A percentile compares a stretch with the other conserved stretches of the same genome.
Evolutionary conservation across 1,140 invertebrate species (phyloP).

Genomic region (Drosophila tropicalis): DNA sequence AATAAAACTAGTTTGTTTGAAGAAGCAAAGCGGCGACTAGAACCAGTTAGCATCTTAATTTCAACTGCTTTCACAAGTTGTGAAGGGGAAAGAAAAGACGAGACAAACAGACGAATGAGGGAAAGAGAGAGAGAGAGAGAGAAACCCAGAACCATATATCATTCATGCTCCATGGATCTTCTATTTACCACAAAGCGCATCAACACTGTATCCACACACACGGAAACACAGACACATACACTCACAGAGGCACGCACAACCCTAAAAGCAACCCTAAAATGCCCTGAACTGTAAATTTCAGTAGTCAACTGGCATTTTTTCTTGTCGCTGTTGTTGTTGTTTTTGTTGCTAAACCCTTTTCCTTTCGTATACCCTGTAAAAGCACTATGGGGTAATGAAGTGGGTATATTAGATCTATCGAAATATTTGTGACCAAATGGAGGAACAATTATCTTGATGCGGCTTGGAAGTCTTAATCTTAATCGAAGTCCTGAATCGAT

Average conservation of each 20-base stretch:
- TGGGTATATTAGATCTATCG: not conserved
- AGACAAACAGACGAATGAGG: not conserved
- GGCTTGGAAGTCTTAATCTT: no score
- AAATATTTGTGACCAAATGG: no score
- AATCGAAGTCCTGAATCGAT: no score
- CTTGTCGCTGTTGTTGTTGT: not conserved
- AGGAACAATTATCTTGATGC: no score
- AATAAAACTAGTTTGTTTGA: conserved; percentile 10
- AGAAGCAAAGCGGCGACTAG: not conserved
- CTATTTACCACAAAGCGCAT: conserved; percentile 15
- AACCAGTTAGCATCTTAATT: conserved; percentile 22
- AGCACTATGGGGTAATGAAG: not conserved
- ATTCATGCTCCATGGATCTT: conserved; percentile 6
- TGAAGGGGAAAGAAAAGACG: not conserved
- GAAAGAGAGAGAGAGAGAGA: not conserved
- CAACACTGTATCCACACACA: conserved; percentile 14
- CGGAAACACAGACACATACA: not conserved
- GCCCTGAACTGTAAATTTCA: conserved; percentile 53
- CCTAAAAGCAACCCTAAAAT: conserved; percentile 49
- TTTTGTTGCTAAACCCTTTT: conserved; percentile 20
- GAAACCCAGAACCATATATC: conserved; percentile 21
- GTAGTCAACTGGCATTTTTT: conserved; percentile 32
- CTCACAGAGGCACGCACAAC: not conserved
- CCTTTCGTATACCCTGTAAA: conserved; percentile 2
- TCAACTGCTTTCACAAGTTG: conserved; percentile 20